Base-by-base conservation (phyloP, 2,888 invertebrate species). In the Drosophila cracens region DNA sequence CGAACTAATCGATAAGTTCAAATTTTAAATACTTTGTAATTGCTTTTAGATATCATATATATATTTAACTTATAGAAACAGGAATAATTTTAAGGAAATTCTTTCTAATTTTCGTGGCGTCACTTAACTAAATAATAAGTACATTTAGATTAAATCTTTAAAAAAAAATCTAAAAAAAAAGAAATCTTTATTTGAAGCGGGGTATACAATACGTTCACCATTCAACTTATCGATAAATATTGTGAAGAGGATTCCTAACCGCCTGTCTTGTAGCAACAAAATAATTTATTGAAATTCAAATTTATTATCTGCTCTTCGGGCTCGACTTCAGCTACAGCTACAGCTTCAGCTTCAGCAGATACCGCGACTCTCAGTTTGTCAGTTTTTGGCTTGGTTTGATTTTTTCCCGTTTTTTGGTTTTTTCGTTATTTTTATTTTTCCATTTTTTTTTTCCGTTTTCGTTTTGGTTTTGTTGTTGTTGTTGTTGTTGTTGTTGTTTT, bases 211-310 rank as follows among this genome's bases (percentile, higher is more conserved):
- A 16, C 1, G 60, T 53, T 36, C 29, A 52, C 13, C 75, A 53
- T 18, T 48, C 49, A 59, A n/a, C 16, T 31, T 7, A 16, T 16
- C n/a, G 38, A 18, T 8, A 16, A 31, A 21, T 52, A 31, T 57
- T 51, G 62, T 70, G 71, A 69, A 72, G 77, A 87, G 71, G 87
- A 70, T 70, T 43, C 64, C 64, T 46, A 71, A 58, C 51, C 60
- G 70, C 61, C 70, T 75, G 90, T 87, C 85, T 89, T 79, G 85
- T 83, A 71, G 85, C 84, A 81, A 87, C 87, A 78, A 90, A 90
- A 82, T 90, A 90, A 87, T 87, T 90, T 87, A 91, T 91, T 90
- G 90, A 87, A 90, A 91, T 91, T 90, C 87, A 91, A 91, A 87
- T 87, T 91, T 91, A 91, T 91, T 83, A 87, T 86, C 87, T 67